Percentiles rank a stretch among this genome's conserved stretches.
Evolutionary conservation across 2,113 vertebrate species (phyloP).

Genomic region (Canis aureus): DNA sequence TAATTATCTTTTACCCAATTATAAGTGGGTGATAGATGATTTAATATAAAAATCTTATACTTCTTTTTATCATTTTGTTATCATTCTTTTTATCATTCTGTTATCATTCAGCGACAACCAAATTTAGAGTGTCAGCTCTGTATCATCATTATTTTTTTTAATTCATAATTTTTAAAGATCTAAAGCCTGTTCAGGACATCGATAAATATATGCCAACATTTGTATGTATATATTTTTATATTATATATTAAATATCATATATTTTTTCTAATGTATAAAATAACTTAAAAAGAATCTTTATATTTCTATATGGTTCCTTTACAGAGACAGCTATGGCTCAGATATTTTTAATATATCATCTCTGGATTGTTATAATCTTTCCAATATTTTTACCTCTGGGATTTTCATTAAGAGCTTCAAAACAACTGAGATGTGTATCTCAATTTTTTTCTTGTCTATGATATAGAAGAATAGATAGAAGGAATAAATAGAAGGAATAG

Average conservation of each 20-base stretch:
- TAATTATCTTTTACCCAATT: slow-evolving; percentile 37
- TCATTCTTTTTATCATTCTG: slow-evolving; percentile 52
- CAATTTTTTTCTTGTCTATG: neutral
- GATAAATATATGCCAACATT: neutral
- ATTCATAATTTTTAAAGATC: neutral
- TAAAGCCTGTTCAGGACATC: neutral
- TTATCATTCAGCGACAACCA: neutral
- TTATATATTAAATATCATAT: slow-evolving; percentile 19
- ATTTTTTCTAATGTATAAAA: slow-evolving; percentile 39
- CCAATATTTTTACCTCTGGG: neutral
- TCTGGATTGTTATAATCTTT: neutral
- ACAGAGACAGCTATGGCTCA: neutral
- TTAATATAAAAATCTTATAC: slow-evolving; percentile 35
- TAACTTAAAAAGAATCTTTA: neutral
- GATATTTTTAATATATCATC: neutral
- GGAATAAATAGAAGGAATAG: too few species aligned
- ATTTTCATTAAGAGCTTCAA: neutral
- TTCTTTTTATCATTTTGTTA: slow-evolving; percentile 56
- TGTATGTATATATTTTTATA: neutral
- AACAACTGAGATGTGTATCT: neutral
- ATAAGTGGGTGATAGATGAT: slow-evolving; percentile 26
- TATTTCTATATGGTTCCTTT: neutral
- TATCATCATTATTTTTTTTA: neutral
- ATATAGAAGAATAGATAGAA: neutral
- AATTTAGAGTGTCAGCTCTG: neutral